phyloP scores from a whole-genome alignment of 2,888 invertebrate species.

The Morinoia aosen region DNA sequence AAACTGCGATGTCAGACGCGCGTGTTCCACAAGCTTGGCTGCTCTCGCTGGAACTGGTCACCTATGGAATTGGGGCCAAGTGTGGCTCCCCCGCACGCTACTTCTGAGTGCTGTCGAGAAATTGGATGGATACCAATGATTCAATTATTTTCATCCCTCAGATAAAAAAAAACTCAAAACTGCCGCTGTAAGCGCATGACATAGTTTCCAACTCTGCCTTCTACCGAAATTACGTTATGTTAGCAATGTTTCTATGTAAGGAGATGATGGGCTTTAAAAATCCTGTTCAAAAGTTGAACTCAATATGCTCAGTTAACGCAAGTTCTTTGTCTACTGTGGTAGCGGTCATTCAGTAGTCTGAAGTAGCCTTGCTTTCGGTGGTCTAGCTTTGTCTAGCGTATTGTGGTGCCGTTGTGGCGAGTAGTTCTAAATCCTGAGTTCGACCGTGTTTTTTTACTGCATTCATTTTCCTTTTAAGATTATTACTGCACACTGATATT shows the following conservation, averaged over 20 bases:
- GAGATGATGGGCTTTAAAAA: not conserved
- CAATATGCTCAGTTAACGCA: not conserved
- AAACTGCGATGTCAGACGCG: not conserved
- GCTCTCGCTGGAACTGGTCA: not conserved
- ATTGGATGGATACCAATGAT: not conserved
- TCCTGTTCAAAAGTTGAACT: not conserved
- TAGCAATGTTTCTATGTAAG: not conserved
- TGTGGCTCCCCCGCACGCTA: not conserved
- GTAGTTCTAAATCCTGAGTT: not conserved
- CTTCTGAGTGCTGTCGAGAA: not conserved
- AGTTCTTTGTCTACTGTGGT: not conserved
- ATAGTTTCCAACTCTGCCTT: not conserved
- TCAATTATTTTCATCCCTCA: not conserved
- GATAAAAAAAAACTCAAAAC: not conserved
- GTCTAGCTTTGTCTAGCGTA: not conserved
- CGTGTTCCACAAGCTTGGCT: not conserved
- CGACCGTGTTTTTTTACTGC: not conserved
- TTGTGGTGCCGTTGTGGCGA: not conserved
- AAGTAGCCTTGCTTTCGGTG: not conserved
- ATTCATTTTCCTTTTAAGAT: not conserved
- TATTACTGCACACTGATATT: not conserved
- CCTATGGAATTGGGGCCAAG: not conserved
- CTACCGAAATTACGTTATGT: not conserved
- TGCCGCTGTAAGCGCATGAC: not conserved
- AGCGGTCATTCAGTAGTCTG: not conserved